Base-by-base conservation (phyloP, 2,113 vertebrate genomes). In the Arothron firmamentum region DNA sequence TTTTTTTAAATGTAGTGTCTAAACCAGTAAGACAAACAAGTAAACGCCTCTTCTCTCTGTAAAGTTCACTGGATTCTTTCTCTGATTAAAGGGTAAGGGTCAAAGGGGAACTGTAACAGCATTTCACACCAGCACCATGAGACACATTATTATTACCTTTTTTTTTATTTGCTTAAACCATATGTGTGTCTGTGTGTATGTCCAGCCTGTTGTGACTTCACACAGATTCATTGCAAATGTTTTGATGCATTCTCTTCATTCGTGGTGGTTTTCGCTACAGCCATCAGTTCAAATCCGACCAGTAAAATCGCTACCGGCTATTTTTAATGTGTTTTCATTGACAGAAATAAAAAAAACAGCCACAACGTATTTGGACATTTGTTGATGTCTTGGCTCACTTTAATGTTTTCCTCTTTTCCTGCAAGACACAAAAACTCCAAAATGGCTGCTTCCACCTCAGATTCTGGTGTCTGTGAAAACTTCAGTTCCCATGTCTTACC, bases 1-100 rank as follows among this genome's bases (percentile, higher is more conserved):
- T 75, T 66, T 82, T 72, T 79, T 69, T 77, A 19, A 80, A 74
- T 84, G 82, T 72, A 77, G 84, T 88, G 82, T 89, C 83, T 86
- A 88, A 87, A 89, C 88, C 87, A 89, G 83, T 88, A 87, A 89
- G 86, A 90, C 85, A 88, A 88, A 83, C 87, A 86, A 84, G 72
- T 52, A 80, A 81, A 80, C 65, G 47, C 68, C 77, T 85, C 65
- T 84, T 77, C 73, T 75, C 69, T 66, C 64, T 56, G 54, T 74
- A 88, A 85, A 81, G 75, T 79, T 68, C 70, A 80, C 70, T 31
- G 57, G 67, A 71, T 84, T 78, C 52, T 77, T 73, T 70, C 62
- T 72, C 66, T 65, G 67, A 79, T 77, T 71, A 6, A 21, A 74
- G 72, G 59, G 11, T 64, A 68, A 74, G 76, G 71, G 70, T 79